phyloP scores from a whole-genome alignment of 53 echinoderm and acorn worm species.

The Stichopus horrens region DNA sequence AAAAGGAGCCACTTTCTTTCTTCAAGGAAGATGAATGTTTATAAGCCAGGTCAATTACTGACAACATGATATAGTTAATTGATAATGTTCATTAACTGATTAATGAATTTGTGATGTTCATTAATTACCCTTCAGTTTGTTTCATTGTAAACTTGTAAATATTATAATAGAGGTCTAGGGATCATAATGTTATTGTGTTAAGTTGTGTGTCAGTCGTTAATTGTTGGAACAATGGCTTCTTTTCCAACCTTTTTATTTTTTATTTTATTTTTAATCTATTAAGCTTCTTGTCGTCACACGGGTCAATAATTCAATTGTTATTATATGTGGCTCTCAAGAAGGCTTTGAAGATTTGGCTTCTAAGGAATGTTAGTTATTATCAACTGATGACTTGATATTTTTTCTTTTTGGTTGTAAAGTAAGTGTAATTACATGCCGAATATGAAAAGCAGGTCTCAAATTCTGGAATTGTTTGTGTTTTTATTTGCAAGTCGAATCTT shows the following conservation, averaged over 20 bases:
- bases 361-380: slow-evolving; percentile 42
- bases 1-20: no score
- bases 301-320: slow-evolving; percentile 20
- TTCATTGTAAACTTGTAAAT: neutral
- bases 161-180: slow-evolving; percentile 1
- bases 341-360: slow-evolving; percentile 24
- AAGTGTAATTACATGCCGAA: slow-evolving; percentile 44
- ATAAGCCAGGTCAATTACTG: no score
- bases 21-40: no score
- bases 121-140: no score
- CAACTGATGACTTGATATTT: slow-evolving; percentile 4
- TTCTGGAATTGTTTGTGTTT: neutral
- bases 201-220: slow-evolving; percentile 34
- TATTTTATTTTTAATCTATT: slow-evolving; percentile 19
- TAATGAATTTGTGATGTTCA: no score
- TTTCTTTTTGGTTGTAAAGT: slow-evolving; percentile 44
- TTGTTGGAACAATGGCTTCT: slow-evolving; percentile 14
- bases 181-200: slow-evolving; percentile 2
- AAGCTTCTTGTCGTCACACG: slow-evolving; percentile 36
- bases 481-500: neutral
- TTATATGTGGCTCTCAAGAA: slow-evolving; percentile 41
- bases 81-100: no score
- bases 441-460: slow-evolving; percentile 40
- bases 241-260: neutral
- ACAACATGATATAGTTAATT: no score